Evolutionary conservation across 2,888 invertebrate genomes (phyloP), one percentile per base, ranked within the genome.

Genomic region (Nomada ferruginata): DNA sequence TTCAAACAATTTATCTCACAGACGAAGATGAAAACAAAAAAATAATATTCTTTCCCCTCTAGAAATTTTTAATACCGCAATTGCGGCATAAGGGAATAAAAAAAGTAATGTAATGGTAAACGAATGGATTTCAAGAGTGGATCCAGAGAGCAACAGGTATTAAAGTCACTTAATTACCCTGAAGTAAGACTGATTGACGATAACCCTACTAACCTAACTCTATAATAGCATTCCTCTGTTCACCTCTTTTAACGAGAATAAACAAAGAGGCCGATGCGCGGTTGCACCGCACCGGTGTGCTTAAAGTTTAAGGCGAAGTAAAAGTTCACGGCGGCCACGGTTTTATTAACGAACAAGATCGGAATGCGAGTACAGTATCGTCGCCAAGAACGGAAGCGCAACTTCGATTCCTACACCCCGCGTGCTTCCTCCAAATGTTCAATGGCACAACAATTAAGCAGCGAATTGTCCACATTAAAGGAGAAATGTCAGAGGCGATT

Each of bases 241-340:
- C 75, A 64, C 55, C 82, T 76, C 76, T 68, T 82, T 82, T 82
- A 76, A 36, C 72, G 68, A 72, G 82, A 71, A 82, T 72, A 81
- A 82, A 82, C 82, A 82, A 82, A 80, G 82, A 75, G 79, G 47
- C 71, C 82, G 71, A 36, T 68, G 66, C 76, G 65, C 70, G 75
- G 81, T 80, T 73, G 66, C 81, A 77, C 53, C 23, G 55, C 75
- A 77, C 57, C 20, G 65, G 29, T 73, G 71, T 80, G 61, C 71
- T 80, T 82, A 82, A 82, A 82, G 82, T 82, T 82, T 82, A 82
- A 82, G 81, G 82, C 82, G 53, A 82, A 82, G 82, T 81, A 82
- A 82, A 82, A 82, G 82, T 82, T 81, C 82, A 82, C 50, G 59
- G 61, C 53, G 71, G 50, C 63, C 29, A 61, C 50, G 74, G 36